phyloP scores from a whole-genome alignment of 2,113 vertebrate genomes.

The Podiceps cristatus region DNA sequence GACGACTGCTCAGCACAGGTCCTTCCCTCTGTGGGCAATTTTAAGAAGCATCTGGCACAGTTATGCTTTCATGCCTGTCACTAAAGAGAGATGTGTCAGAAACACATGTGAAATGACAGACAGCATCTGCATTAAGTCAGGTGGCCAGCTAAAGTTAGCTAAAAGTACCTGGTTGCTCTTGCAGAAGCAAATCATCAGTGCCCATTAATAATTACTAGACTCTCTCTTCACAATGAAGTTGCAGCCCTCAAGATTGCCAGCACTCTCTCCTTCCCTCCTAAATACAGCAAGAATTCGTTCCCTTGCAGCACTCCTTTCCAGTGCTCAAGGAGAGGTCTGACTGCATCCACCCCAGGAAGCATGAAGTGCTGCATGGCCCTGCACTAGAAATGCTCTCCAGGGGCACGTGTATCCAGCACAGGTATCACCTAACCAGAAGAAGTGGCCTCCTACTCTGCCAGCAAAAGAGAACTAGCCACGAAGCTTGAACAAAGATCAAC shows the following conservation, averaged over 20 bases:
- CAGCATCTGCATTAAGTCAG: neutral
- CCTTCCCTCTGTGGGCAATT: neutral
- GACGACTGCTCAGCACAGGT: neutral
- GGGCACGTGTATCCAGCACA: fast-evolving
- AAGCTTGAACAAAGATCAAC: neutral
- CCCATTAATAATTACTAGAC: neutral
- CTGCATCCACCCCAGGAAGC: neutral
- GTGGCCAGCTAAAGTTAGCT: neutral
- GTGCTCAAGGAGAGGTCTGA: neutral
- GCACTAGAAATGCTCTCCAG: neutral
- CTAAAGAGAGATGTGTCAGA: neutral
- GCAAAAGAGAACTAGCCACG: neutral
- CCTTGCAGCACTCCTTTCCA: neutral
- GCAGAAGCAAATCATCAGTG: neutral
- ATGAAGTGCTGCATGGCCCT: neutral
- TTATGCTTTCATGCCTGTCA: neutral
- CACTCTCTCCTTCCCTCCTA: neutral
- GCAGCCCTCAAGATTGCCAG: neutral
- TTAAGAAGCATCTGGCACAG: neutral
- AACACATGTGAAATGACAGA: neutral
- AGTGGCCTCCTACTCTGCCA: neutral
- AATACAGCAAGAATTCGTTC: neutral
- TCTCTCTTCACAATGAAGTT: neutral
- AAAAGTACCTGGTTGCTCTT: neutral
- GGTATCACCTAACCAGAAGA: neutral